Base-by-base conservation (phyloP, 2,797 vertebrate genomes). In the Pangasius mekongensis region DNA sequence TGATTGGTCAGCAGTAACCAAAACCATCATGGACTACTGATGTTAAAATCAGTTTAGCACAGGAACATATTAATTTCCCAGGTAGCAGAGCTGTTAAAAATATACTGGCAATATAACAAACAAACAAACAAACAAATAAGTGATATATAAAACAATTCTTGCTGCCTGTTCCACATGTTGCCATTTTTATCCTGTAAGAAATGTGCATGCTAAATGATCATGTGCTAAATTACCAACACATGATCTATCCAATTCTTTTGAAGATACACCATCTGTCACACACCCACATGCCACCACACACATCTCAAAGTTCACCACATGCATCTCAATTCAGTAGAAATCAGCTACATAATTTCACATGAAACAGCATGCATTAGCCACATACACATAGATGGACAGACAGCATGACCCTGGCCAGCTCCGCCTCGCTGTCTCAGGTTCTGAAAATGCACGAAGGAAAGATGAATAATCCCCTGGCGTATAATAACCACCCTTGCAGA, bases 401-500 rank as follows among this genome's bases (percentile, higher is more conserved):
- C 36, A 36, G 67, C 85, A 69, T 86, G 71, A 89, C 64, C 83
- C 56, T 1, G 11, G 74, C 43, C 74, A 81, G 43, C 54, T 82
- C 24, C 30, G 76, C 49, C 83, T 81, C 30, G 33, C 71, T 87
- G 36, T 74, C 49, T 87, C 60, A 81, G 73, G 73, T 87, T 52
- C 67, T 82, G 36, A n/a, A 88, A 87, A 90, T 85, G 62, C 64
- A 69, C 47, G 27, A 87, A 76, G 77, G 43, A 84, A 87, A 77
- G 85, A 89, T 85, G 82, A 87, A 86, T 52, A 87, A 73, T 73
- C 47, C 62, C 83, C 43, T 56, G 49, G 16, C 3, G 58, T 88
- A 84, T 89, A 90, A 87, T 87, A 89, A 82, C 69, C n/a, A 43
- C 85, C 66, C 78, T 77, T 74, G n/a, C 86, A 83, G 85, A 87